Evolutionary conservation across 2,797 vertebrate species (phyloP), one percentile per base, ranked within the genome.

Genomic region (Fringilla coelebs): DNA sequence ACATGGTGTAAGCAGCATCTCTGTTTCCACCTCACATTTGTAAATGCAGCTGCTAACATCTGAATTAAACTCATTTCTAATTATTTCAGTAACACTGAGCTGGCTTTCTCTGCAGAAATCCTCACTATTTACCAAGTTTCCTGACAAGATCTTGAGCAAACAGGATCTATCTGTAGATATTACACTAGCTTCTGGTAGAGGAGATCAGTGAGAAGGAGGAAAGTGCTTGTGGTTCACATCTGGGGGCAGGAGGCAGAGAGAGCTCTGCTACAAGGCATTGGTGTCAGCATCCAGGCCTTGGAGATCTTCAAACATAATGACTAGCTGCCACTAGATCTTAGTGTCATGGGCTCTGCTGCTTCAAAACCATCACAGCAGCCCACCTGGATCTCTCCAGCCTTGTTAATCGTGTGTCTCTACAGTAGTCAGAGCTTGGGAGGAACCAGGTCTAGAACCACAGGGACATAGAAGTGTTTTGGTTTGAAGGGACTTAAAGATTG

Each of bases 321-420:
- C 21, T 17, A 75, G 5, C 14, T 65, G 28, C 49, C 74, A 58
- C 18, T 13, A 43, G 48, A 62, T 62, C 71, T 46, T 78, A 11
- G 3, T 34, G 20, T 79, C 24, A 10, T 16, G 51, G 67, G 1
- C 25, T 79, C 1, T 1, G 8, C 20, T 71, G 7, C 34, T 71
- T 79, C 41, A 34, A 66, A 73, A 58, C 15, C 6, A 26, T 9
- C 5, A 0, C 9, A n/a, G 10, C 0, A 1, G 63, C 34, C 38
- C 24, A 20, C 8, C 5, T 20, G 13, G 26, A 51, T 17, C 5
- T 89, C 54, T 43, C 54, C 49, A 61, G 48, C 28, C n/a, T 72
- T 16, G 13, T 62, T 48, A 55, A 17, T 24, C 0, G 1, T 62
- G 13, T 38, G 17, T 40, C 13, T 36, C 57, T 81, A 45, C 17